Percentiles rank a stretch among this genome's conserved stretches.
Conservation (phyloP, 2,888 invertebrate genomes). For the Cheilosia soror region DNA sequence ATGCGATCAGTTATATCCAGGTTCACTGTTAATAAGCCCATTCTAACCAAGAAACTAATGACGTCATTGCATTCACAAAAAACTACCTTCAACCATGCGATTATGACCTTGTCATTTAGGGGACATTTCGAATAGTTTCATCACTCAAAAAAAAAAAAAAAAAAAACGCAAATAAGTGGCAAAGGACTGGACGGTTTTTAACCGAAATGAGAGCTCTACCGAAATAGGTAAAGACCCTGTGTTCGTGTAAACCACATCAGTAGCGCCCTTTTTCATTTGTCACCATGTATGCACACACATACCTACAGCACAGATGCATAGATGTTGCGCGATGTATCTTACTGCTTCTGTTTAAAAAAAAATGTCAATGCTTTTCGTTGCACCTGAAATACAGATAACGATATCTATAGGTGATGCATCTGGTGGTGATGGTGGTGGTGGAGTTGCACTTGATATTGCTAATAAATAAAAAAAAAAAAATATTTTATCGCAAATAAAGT, state of each 20-base stretch:
- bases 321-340: slow-evolving; percentile 28
- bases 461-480: slow-evolving; percentile 50
- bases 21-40: background rate
- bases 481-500: slow-evolving; percentile 67
- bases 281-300: background rate
- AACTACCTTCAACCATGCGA: background rate
- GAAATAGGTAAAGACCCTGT: slow-evolving; percentile 59
- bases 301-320: slow-evolving; percentile 11
- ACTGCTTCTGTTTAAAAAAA: slow-evolving; percentile 5
- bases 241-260: slow-evolving; percentile 18
- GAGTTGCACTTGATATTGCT: slow-evolving; percentile 73
- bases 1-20: background rate
- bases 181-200: background rate
- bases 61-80: background rate
- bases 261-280: slow-evolving; percentile 60
- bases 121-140: background rate
- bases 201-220: background rate
- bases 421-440: slow-evolving; percentile 45
- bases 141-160: background rate
- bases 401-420: slow-evolving; percentile 51
- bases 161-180: background rate
- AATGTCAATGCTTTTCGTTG: slow-evolving; percentile 48
- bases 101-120: background rate
- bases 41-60: background rate
- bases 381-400: slow-evolving; percentile 53